phyloP scores from a whole-genome alignment of 2,888 invertebrate genomes.

The Caprella mutica region DNA sequence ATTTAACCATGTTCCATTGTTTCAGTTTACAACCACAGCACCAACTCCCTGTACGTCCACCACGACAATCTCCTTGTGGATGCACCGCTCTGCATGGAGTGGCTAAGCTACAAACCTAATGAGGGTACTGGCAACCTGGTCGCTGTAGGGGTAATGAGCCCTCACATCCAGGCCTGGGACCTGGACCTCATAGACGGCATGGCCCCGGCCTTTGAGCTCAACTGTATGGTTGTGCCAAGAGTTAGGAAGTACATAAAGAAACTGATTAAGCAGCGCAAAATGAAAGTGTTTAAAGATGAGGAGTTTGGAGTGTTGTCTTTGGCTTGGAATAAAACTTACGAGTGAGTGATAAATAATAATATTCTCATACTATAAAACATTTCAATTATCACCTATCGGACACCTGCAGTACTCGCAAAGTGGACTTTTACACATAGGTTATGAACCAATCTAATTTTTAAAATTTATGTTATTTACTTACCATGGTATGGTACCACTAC shows the following conservation, averaged over 20 bases:
- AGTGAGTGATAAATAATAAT: constrained; percentile 42
- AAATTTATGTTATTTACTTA: too few relatives aligned
- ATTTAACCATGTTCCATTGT: too few relatives aligned
- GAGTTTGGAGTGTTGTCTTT: constrained; percentile 69
- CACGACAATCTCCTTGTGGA: constrained; percentile 83
- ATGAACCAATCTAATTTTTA: too few relatives aligned
- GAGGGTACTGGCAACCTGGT: constrained; percentile 66
- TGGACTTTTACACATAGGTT: too few relatives aligned
- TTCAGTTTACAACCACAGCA: constrained; percentile 77
- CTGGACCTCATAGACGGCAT: constrained; percentile 82
- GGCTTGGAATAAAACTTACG: constrained; percentile 73
- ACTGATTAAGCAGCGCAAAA: not conserved
- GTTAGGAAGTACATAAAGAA: constrained; percentile 50
- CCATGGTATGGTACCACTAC: too few relatives aligned
- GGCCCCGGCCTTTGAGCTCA: constrained; percentile 74
- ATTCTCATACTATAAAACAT: not conserved
- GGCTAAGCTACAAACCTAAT: constrained; percentile 76
- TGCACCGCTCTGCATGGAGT: constrained; percentile 83
- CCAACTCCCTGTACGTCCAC: constrained; percentile 81
- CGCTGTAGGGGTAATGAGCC: constrained; percentile 85
- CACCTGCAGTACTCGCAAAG: too few relatives aligned
- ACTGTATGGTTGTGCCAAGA: constrained; percentile 41
- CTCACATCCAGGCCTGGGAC: constrained; percentile 93
- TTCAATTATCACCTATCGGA: not conserved
- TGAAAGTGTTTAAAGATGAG: too few relatives aligned